Base-by-base conservation (phyloP, 53 echinoderm and acorn worm species). In the Paracentrotus lividus region DNA sequence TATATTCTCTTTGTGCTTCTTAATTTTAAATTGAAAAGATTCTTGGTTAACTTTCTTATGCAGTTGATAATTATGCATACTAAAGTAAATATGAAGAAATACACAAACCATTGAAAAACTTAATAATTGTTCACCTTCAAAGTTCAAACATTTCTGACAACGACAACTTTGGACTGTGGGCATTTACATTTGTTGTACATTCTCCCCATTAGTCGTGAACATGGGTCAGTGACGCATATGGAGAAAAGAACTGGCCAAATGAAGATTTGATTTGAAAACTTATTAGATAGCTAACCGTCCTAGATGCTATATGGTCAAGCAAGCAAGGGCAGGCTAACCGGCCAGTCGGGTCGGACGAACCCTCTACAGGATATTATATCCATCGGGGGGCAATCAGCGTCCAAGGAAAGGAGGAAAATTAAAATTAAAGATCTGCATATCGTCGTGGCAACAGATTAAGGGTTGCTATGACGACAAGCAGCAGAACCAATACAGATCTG, bases 351-450 rank as follows among this genome's bases (percentile, higher is more conserved):
- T 56, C 36, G 38, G 86, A 32, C n/a, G 43, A 40, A 60, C 56
- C 64, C 42, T 43, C 20, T 8, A 49, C 90, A 90, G 90, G 90
- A 90, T 90, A 72, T 72, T 56, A 49, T 90, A 31, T 67, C 69
- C 89, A 88, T 86, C 88, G 88, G 23, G 31, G 90, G 90, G 90
- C 90, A 90, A 68, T 53, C 69, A 72, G 47, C 75, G 90, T 51
- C 49, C 90, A 69, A 67, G 90, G 72, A 57, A 90, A 51, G 75
- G 53, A 68, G 90, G 90, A 90, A 90, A 90, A 90, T 90, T 90
- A 72, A 90, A 90, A 90, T 90, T 90, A 90, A 88, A 72, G 90
- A 90, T 90, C 75, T 90, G 54, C 90, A 90, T 90, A 90, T 90
- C 72, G 31, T 23, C 53, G 51, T 90, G 90, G 90, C 52, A 90